A percentile compares a stretch with the other conserved stretches of the same genome.
These are phyloP conservation scores for Arctia plantaginis DNA, from an alignment of 2,888 invertebrate genomes.

Conservation along the genomic window DNA sequence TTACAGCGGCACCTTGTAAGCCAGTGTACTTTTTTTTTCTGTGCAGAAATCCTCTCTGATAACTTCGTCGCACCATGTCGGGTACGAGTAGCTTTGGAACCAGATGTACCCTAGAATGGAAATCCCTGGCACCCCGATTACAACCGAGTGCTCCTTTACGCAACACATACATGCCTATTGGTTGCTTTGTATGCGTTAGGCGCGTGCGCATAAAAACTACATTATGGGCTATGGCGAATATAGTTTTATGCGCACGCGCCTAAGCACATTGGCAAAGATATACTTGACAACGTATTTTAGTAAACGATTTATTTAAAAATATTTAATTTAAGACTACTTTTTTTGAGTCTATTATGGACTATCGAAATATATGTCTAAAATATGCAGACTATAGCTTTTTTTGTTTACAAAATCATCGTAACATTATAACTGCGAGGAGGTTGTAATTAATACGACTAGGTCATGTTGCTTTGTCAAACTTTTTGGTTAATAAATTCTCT, in stretches of 20 bases:
- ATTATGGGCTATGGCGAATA: no score
- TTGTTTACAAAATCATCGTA: background rate
- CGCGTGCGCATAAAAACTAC: no score
- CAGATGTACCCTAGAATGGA: no score
- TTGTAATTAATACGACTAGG: background rate
- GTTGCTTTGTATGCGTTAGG: no score
- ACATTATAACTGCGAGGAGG: background rate
- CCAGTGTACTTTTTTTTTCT: no score
- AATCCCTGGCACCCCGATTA: no score
- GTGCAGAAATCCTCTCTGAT: no score
- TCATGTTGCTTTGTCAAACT: background rate
- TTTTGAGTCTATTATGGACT: background rate
- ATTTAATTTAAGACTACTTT: background rate
- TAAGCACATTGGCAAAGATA: background rate
- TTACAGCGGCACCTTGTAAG: background rate
- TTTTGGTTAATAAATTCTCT: background rate
- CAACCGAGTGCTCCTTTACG: background rate
- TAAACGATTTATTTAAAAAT: background rate
- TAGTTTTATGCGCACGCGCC: no score
- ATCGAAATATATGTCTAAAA: background rate
- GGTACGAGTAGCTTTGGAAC: no score
- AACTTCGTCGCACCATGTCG: no score
- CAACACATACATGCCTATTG: no score
- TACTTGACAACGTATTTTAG: background rate
- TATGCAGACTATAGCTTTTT: background rate